Evolutionary conservation across 2,888 invertebrate genomes (phyloP).

Genomic region (Synanthedon andrenaeformis): DNA sequence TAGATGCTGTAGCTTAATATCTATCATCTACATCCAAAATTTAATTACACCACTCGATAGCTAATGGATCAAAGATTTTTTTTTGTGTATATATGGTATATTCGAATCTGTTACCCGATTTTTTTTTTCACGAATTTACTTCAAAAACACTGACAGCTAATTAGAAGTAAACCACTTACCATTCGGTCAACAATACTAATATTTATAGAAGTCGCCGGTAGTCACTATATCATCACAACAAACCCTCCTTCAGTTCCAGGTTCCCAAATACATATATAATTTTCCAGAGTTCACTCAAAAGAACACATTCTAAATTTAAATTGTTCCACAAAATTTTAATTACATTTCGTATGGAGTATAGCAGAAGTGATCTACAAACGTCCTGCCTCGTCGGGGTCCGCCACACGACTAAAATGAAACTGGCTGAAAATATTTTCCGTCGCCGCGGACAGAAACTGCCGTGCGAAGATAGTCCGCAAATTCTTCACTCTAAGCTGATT

Average conservation of each 20-base stretch:
- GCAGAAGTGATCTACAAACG: constrained; percentile 18
- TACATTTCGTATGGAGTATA: constrained; percentile 23
- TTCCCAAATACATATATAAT: neutral
- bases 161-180: constrained; percentile 32
- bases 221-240: constrained; percentile 26
- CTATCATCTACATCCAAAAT: too few species aligned
- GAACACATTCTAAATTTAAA: neutral
- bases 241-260: constrained; percentile 10
- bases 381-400: constrained; percentile 28
- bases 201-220: constrained; percentile 27
- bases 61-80: too few species aligned
- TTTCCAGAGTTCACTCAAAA: constrained; percentile 6
- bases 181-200: constrained; percentile 34
- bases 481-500: constrained; percentile 42
- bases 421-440: constrained; percentile 28
- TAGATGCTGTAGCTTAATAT: too few species aligned
- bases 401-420: constrained; percentile 22
- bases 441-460: constrained; percentile 24
- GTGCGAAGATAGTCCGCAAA: constrained; percentile 36
- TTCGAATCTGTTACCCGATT: too few species aligned
- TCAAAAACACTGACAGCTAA: too few species aligned
- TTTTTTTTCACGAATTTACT: too few species aligned
- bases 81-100: too few species aligned
- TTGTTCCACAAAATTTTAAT: constrained; percentile 1
- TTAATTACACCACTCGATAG: too few species aligned